phyloP scores from a whole-genome alignment of 2,113 vertebrate genomes.

The Ochotona princeps region DNA sequence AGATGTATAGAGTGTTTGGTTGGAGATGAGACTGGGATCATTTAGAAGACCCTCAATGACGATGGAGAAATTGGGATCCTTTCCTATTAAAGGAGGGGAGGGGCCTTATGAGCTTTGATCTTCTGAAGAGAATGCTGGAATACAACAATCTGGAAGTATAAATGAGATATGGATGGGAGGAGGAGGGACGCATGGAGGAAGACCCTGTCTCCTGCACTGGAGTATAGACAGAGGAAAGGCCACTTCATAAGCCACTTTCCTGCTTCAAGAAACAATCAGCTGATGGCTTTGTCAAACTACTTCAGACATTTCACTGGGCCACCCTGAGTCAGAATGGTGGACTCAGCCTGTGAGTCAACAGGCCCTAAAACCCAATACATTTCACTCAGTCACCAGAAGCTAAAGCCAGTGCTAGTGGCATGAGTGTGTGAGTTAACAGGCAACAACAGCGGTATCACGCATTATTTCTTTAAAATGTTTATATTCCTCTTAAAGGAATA shows the following conservation, averaged over 20 bases:
- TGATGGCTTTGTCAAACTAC: neutral
- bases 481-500: neutral
- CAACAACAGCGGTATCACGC: neutral
- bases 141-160: neutral
- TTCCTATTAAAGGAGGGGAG: neutral
- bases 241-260: neutral
- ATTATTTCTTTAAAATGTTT: neutral
- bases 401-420: too few species aligned
- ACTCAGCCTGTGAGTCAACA: neutral
- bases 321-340: rapidly evolving
- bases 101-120: neutral
- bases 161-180: neutral
- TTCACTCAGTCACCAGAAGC: neutral
- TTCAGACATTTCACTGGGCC: neutral
- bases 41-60: neutral
- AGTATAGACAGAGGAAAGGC: neutral
- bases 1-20: too few species aligned
- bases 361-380: neutral
- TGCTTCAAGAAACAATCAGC: neutral
- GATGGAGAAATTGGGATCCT: neutral
- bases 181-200: neutral
- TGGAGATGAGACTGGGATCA: neutral
- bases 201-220: neutral
- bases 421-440: rapidly evolving
- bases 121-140: neutral